A percentile compares a stretch with the other conserved stretches of the same genome.
Conservation (phyloP, 2,113 vertebrate species). For the Dromas ardeola region DNA sequence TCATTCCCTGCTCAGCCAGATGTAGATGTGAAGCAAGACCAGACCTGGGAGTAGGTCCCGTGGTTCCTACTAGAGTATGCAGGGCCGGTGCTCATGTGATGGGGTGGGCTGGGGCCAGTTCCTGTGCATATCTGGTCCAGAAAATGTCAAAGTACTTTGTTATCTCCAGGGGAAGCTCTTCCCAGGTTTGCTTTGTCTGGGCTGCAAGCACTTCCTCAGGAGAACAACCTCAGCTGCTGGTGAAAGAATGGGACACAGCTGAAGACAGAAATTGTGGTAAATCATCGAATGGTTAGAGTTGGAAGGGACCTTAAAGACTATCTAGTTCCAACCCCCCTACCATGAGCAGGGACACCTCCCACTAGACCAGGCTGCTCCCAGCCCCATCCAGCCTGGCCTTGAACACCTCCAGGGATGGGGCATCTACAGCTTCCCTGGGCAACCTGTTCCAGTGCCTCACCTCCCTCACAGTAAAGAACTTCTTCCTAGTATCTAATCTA, state of each 20-base stretch:
- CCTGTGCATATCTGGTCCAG: background rate
- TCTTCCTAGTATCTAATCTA: background rate
- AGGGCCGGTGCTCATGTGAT: background rate
- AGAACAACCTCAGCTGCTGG: background rate
- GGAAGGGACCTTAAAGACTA: background rate
- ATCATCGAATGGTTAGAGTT: background rate
- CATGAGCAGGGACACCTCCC: background rate
- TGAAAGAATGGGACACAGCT: background rate
- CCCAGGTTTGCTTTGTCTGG: background rate
- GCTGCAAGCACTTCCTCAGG: background rate
- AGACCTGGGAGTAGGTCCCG: background rate
- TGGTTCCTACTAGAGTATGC: background rate
- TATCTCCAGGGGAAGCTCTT: background rate
- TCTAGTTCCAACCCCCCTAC: background rate
- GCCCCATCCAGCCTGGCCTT: background rate
- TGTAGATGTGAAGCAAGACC: background rate
- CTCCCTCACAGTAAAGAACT: background rate
- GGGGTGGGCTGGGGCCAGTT: background rate
- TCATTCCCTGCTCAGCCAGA: background rate
- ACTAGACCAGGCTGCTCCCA: background rate
- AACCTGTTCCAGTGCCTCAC: background rate
- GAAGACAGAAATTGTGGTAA: background rate
- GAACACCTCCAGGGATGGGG: background rate
- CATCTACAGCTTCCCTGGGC: background rate
- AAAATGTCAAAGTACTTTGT: rapidly evolving